phyloP scores from a whole-genome alignment of 2,797 vertebrate species.

The Anisognathus igniventris region DNA sequence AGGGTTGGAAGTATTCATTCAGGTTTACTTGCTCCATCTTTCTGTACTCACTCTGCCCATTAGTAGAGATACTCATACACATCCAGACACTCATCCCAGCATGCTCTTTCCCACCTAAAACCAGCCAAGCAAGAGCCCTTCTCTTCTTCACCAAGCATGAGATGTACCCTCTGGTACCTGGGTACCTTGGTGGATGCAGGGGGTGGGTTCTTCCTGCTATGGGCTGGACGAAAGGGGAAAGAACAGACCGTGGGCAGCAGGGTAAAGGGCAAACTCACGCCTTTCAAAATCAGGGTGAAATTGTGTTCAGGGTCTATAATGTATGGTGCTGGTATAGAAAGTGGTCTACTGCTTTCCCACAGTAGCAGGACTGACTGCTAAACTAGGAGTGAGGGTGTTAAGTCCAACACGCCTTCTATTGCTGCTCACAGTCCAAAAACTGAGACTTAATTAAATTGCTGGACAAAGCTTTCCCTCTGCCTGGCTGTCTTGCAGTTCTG shows the following conservation, averaged over 20 bases:
- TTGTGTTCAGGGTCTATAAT: background rate
- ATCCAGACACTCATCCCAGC: background rate
- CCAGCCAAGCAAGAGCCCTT: background rate
- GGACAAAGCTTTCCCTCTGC: background rate
- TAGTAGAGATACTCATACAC: background rate
- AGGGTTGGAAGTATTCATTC: background rate
- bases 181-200: background rate
- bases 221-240: background rate
- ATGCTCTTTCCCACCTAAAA: background rate
- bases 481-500: background rate
- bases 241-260: background rate
- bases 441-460: slow-evolving; percentile 8
- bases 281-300: background rate
- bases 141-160: background rate
- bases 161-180: no score
- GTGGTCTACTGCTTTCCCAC: background rate
- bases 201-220: fast-evolving
- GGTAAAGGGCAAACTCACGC: background rate
- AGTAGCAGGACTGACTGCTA: background rate
- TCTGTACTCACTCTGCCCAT: background rate
- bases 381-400: background rate
- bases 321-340: background rate
- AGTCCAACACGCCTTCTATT: background rate
- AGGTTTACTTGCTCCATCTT: background rate
- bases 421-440: background rate